Evolutionary conservation across 1,140 invertebrate genomes (phyloP), one percentile per base, ranked within the genome.

Genomic region (Lepidotrigona ventralis): DNA sequence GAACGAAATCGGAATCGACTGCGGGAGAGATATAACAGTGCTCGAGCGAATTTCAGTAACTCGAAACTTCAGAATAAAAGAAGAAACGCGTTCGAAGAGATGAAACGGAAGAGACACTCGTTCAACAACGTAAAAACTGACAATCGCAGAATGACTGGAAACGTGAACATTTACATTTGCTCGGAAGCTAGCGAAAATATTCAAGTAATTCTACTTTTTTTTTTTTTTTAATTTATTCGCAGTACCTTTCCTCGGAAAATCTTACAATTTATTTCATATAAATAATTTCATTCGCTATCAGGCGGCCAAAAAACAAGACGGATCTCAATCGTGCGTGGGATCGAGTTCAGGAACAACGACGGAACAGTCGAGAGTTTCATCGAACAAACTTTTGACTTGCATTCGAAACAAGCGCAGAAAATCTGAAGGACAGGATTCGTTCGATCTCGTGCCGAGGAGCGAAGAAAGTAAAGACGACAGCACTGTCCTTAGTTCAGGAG

Each of bases 121-220:
- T 17, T 63, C 56, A 88, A 56, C 70, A 79, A 84, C 11, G 66
- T 74, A 8, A 85, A 81, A 46, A 87, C 89, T 9, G 89, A 91
- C 69, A 90, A 91, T 77, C 90, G 90, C 64, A 80, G 51, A 46
- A 91, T 91, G 90, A 91, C 91, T 0, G 90, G 91, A 29, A 91
- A 90, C 54, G 91, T 91, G 9, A 91, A 91, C 54, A 91, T 91
- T 23, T 91, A 91, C 70, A 91, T 91, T 19, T 91, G 90, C 29
- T 91, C 91, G 2, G 91, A 91, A 64, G 72, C 86, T 23, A 91
- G 79, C 26, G 84, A 88, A 19, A 90, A 80, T 58, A 23, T 60
- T 4, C 82, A 86, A 71, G 87, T 87, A 71, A 85, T 78, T 58
- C 26, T 9, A 56, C 21, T 64, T 6, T 63, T 3, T 17, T 33